These are phyloP conservation scores for Macrochelys suwanniensis DNA, from an alignment of 2,797 vertebrate genomes.

Conservation along the genomic window DNA sequence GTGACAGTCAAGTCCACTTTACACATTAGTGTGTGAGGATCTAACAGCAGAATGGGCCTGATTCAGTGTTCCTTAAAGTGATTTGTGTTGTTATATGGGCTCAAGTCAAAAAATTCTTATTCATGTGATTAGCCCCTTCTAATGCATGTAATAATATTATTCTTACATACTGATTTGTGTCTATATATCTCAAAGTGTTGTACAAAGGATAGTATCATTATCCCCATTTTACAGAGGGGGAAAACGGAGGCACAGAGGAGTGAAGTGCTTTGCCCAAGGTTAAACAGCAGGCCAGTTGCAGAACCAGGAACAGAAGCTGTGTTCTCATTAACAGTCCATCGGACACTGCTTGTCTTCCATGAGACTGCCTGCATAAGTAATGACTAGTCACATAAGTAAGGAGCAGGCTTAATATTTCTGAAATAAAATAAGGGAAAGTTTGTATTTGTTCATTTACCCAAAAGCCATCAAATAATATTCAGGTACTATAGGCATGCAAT, in stretches of 20 bases:
- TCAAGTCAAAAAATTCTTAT: not conserved
- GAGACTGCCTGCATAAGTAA: not conserved
- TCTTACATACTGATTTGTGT: not conserved
- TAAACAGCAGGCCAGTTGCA: not conserved
- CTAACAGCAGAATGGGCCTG: not conserved
- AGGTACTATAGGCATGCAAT: not conserved
- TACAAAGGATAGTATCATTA: not conserved
- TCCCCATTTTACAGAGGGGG: not conserved
- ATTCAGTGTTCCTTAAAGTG: not conserved
- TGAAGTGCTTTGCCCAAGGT: not conserved
- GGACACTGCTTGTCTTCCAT: not conserved
- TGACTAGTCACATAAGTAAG: not conserved
- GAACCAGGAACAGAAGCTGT: not conserved
- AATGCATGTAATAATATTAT: not conserved
- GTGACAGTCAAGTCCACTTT: not conserved
- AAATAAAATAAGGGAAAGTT: not conserved
- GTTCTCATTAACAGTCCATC: not conserved
- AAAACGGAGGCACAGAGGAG: rapidly evolving
- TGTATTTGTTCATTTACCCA: not conserved
- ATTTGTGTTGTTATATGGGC: not conserved
- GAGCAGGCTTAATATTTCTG: not conserved
- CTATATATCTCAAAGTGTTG: not conserved
- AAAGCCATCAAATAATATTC: not conserved
- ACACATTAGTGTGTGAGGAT: not conserved
- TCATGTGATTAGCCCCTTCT: not conserved